phyloP scores from a whole-genome alignment of 2,113 vertebrate genomes.

The Heliornis fulica region DNA sequence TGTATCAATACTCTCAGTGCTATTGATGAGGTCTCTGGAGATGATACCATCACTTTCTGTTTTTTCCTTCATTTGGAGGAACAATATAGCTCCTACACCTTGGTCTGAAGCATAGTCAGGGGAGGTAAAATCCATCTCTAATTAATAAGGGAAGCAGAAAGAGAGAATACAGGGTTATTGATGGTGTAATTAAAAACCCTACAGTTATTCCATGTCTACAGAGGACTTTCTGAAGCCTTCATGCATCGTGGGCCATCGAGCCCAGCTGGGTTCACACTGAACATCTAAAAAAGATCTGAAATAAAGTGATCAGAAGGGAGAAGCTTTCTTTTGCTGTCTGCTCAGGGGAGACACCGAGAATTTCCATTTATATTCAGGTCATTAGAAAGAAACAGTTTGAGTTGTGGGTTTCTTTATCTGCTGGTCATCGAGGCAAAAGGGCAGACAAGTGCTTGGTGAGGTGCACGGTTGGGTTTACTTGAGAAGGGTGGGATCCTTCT shows the following conservation, averaged over 20 bases:
- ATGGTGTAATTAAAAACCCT: neutral
- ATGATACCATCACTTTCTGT: neutral
- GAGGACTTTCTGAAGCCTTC: neutral
- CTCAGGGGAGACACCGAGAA: neutral
- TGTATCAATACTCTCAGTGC: fast-evolving
- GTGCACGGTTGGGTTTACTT: neutral
- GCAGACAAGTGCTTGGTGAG: neutral
- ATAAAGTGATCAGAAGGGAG: neutral
- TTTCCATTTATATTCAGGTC: constrained; percentile 38
- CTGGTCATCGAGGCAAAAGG: neutral
- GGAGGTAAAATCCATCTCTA: neutral
- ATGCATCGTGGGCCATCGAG: fast-evolving
- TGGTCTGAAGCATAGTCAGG: neutral
- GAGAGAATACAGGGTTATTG: neutral
- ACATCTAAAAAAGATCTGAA: neutral
- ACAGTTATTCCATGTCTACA: neutral
- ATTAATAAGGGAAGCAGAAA: neutral
- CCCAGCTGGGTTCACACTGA: neutral
- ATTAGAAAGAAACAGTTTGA: neutral
- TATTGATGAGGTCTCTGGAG: neutral
- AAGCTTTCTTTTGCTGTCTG: neutral
- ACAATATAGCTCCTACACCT: neutral
- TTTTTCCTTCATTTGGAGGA: neutral
- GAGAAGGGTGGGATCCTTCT: neutral
- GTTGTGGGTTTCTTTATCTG: constrained; percentile 12